Conservation (phyloP, 2,797 vertebrate species). For the Lepus townsendii region DNA sequence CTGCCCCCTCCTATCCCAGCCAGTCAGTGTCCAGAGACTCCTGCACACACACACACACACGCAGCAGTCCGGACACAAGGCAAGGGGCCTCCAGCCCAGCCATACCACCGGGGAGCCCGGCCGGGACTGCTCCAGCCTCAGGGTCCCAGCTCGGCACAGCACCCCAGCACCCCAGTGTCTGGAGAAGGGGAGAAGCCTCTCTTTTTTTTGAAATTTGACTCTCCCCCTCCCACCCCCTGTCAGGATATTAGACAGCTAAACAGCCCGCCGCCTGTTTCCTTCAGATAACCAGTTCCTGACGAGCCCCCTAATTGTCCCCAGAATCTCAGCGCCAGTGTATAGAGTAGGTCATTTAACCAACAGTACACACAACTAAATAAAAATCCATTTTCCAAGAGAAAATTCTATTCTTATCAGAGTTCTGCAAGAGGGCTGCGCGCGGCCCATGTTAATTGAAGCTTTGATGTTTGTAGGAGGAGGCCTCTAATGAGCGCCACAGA, state of each 20-base stretch:
- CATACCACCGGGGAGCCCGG: not conserved
- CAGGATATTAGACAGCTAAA: slow-evolving; percentile 89
- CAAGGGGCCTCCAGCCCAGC: not conserved
- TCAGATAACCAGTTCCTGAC: slow-evolving; percentile 89
- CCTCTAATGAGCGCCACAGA: slow-evolving; percentile 83
- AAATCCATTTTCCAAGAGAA: slow-evolving; percentile 90
- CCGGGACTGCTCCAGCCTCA: not conserved
- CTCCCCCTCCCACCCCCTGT: slow-evolving; percentile 79
- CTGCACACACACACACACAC: not conserved
- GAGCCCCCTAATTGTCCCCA: slow-evolving; percentile 89
- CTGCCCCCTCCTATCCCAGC: not conserved
- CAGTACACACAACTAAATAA: slow-evolving; percentile 87
- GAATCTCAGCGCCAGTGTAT: slow-evolving; percentile 83
- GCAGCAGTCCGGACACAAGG: not conserved
- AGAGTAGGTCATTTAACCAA: slow-evolving; percentile 89
- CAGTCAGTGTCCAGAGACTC: not conserved
- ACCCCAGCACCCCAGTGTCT: slow-evolving; percentile 70
- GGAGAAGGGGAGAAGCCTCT: slow-evolving; percentile 72
- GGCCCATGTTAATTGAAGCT: slow-evolving; percentile 89
- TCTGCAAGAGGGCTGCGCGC: slow-evolving; percentile 89
- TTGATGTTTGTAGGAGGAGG: slow-evolving; percentile 88
- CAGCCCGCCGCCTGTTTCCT: slow-evolving; percentile 88
- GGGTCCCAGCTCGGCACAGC: slow-evolving; percentile 56
- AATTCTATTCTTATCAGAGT: slow-evolving; percentile 91
- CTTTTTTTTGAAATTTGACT: slow-evolving; percentile 83